phyloP scores from a whole-genome alignment of 2,888 invertebrate genomes.

The Drosophila siamana region DNA sequence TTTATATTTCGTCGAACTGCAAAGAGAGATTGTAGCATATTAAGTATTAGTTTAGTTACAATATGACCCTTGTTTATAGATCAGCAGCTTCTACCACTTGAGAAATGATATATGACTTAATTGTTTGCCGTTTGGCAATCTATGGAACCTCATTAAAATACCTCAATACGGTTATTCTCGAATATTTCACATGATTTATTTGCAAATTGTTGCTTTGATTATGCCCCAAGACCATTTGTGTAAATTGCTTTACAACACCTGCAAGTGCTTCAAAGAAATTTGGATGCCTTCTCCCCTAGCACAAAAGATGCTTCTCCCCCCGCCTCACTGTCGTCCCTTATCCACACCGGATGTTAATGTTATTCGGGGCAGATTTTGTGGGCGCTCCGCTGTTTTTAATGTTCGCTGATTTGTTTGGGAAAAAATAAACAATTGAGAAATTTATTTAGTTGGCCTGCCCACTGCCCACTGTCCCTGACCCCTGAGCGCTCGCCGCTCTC shows the following conservation, averaged over 20 bases:
- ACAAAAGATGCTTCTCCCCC: too few relatives aligned
- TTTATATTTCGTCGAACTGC: too few relatives aligned
- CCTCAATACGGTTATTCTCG: conserved; percentile 2
- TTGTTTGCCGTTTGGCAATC: neutral
- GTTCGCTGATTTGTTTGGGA: conserved; percentile 75
- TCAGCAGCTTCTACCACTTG: neutral
- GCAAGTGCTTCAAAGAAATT: conserved; percentile 31
- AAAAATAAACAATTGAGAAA: conserved; percentile 76
- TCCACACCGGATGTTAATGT: conserved; percentile 61
- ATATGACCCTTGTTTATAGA: too few relatives aligned
- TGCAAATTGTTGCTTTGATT: conserved; percentile 20
- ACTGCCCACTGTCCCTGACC: neutral
- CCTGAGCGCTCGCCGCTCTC: neutral
- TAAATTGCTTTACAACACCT: conserved; percentile 34
- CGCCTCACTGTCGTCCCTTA: neutral
- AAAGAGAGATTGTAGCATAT: too few relatives aligned
- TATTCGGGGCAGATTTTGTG: conserved; percentile 56
- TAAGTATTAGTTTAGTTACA: too few relatives aligned
- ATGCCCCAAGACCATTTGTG: neutral
- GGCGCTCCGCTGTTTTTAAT: conserved; percentile 72
- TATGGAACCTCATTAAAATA: conserved; percentile 19
- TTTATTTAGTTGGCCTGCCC: conserved; percentile 69
- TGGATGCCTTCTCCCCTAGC: neutral
- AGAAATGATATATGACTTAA: neutral
- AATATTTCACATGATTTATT: conserved; percentile 17